A percentile compares a stretch with the other conserved stretches of the same genome.
phyloP scores from a whole-genome alignment of 2,113 vertebrate species.

The Rhabdornis inornatus region DNA sequence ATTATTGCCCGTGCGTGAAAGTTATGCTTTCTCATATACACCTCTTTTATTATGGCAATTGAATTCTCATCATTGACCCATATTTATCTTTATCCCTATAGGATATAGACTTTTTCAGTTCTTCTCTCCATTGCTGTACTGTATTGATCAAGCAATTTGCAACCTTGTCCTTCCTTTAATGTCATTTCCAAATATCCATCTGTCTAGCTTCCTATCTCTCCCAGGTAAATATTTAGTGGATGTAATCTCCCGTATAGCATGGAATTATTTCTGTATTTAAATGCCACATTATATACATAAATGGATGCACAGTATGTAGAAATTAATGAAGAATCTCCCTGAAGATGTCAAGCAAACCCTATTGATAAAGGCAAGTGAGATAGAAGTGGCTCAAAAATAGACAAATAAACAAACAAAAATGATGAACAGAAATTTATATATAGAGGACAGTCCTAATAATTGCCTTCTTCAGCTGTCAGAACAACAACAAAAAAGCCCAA shows the following conservation, averaged over 20 bases:
- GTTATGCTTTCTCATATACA: constrained; percentile 22
- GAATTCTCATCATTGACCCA: constrained; percentile 22
- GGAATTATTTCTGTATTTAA: constrained; percentile 8
- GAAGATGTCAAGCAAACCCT: background rate
- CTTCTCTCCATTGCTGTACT: background rate
- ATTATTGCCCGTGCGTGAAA: background rate
- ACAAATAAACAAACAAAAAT: background rate
- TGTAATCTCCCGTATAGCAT: background rate
- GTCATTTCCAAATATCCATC: background rate
- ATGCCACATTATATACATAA: background rate
- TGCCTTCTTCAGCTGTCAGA: background rate
- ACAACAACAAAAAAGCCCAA: background rate
- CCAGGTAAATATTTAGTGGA: background rate
- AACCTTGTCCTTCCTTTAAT: background rate
- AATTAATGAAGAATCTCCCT: background rate
- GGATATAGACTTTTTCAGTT: background rate
- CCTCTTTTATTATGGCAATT: constrained; percentile 40
- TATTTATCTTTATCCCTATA: constrained; percentile 16
- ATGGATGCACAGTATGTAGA: background rate
- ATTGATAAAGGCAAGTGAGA: background rate
- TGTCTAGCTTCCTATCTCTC: background rate
- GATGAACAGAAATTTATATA: background rate
- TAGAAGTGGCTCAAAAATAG: background rate
- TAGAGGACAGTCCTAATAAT: background rate
- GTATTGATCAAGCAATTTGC: constrained; percentile 36